These are phyloP conservation scores for Sciurus vulgaris DNA, from an alignment of 2,797 vertebrate genomes.

Conservation along the genomic window DNA sequence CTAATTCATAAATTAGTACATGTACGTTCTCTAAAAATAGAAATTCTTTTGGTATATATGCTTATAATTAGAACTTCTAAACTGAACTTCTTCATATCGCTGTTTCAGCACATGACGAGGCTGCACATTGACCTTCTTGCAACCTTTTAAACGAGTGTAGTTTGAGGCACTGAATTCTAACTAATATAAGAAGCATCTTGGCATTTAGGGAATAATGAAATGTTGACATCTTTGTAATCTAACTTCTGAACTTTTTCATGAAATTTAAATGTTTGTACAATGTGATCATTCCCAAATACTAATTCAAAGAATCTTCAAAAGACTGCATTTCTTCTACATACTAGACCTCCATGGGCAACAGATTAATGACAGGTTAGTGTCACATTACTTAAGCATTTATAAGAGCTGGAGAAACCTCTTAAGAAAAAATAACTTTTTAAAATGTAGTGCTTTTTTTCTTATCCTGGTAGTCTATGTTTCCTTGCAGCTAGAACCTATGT, in stretches of 20 bases:
- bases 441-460: not conserved
- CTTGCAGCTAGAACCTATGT: not conserved
- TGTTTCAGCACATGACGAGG: not conserved
- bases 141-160: slow-evolving; percentile 55
- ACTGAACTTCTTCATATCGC: not conserved
- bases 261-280: slow-evolving; percentile 64
- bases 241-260: slow-evolving; percentile 66
- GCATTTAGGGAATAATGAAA: slow-evolving; percentile 40
- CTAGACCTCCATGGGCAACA: not conserved
- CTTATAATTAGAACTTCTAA: slow-evolving; percentile 69
- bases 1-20: slow-evolving; percentile 69
- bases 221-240: slow-evolving; percentile 61
- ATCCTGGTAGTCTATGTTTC: not conserved
- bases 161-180: slow-evolving; percentile 58
- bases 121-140: slow-evolving; percentile 21
- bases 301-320: slow-evolving; percentile 51
- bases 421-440: slow-evolving; percentile 10
- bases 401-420: not conserved
- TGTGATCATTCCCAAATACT: slow-evolving; percentile 6
- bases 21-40: slow-evolving; percentile 70
- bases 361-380: not conserved
- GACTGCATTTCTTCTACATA: not conserved
- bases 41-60: slow-evolving; percentile 70
- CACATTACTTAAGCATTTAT: not conserved
- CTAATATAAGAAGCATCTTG: slow-evolving; percentile 28